These are phyloP conservation scores for Sesia apiformis DNA, from an alignment of 2,888 invertebrate species.

Conservation along the genomic window DNA sequence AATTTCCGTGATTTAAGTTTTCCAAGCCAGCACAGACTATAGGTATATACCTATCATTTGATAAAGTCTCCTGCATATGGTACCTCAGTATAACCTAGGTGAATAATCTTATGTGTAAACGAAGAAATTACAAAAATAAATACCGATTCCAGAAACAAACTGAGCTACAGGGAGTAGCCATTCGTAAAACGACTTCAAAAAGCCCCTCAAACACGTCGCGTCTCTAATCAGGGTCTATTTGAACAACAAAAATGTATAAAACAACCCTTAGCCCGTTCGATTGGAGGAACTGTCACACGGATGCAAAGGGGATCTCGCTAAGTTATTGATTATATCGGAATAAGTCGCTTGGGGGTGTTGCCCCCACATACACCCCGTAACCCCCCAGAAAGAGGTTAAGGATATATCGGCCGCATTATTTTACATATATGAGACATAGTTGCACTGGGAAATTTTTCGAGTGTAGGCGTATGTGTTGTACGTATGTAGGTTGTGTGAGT, in stretches of 20 bases:
- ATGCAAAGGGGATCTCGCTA: constrained; percentile 75
- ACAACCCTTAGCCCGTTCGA: constrained; percentile 55
- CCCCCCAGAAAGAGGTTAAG: constrained; percentile 43
- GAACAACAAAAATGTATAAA: constrained; percentile 61
- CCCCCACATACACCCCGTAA: constrained; percentile 32
- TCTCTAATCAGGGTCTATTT: constrained; percentile 70
- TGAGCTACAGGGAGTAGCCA: constrained; percentile 42
- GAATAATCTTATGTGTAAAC: no score
- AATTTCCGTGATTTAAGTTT: no score
- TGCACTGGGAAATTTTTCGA: constrained; percentile 57
- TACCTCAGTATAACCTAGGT: no score
- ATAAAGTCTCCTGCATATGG: no score
- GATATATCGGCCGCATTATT: constrained; percentile 72
- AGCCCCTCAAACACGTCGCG: constrained; percentile 31
- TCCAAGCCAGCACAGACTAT: no score
- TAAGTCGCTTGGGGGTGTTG: constrained; percentile 61
- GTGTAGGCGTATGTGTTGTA: constrained; percentile 17
- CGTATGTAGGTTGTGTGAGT: neutral
- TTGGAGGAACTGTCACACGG: constrained; percentile 70
- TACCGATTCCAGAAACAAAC: constrained; percentile 45
- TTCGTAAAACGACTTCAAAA: constrained; percentile 60
- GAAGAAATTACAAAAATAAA: constrained; percentile 21
- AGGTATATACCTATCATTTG: no score
- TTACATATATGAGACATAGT: constrained; percentile 72
- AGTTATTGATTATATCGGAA: constrained; percentile 76